phyloP scores from a whole-genome alignment of 2,797 vertebrate genomes.

The Acanthopagrus latus region DNA sequence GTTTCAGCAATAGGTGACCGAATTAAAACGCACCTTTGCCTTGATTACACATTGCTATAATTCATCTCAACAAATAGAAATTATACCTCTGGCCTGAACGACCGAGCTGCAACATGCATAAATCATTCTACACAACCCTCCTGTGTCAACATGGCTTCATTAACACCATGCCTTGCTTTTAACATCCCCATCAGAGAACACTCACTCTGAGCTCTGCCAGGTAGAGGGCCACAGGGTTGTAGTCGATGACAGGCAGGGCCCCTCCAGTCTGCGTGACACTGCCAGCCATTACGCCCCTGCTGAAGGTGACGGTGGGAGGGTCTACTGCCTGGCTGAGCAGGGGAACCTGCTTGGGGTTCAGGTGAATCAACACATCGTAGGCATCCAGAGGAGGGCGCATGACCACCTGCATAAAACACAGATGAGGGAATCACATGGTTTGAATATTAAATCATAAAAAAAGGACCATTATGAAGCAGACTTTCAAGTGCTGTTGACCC shows the following conservation, averaged over 20 bases:
- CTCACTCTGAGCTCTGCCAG: conserved; percentile 92
- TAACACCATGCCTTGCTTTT: conserved; percentile 7
- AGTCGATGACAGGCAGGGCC: conserved; percentile 90
- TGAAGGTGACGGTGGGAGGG: conserved; percentile 79
- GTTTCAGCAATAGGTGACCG: too few relatives aligned
- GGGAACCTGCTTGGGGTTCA: conserved; percentile 91
- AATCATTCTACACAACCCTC: conserved; percentile 11
- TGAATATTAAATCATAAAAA: neutral
- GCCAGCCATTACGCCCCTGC: conserved; percentile 80
- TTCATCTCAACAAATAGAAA: neutral
- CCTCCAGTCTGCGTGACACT: conserved; percentile 49
- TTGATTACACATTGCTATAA: too few relatives aligned
- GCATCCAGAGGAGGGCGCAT: conserved; percentile 93
- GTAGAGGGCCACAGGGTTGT: conserved; percentile 91
- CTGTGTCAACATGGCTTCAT: neutral
- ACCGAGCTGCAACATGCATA: conserved; percentile 1
- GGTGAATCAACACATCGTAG: conserved; percentile 93
- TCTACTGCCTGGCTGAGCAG: conserved; percentile 90
- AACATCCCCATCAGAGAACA: conserved; percentile 1
- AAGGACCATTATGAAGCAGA: too few relatives aligned
- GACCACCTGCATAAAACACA: conserved; percentile 82
- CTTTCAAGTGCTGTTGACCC: conserved; percentile 42
- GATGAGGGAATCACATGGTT: neutral
- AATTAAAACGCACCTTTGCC: too few relatives aligned
- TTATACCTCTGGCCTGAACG: neutral